A percentile compares a stretch with the other conserved stretches of the same genome.
Evolutionary conservation across 2,113 vertebrate genomes (phyloP).

Genomic region (Benitochromis conjunctus): DNA sequence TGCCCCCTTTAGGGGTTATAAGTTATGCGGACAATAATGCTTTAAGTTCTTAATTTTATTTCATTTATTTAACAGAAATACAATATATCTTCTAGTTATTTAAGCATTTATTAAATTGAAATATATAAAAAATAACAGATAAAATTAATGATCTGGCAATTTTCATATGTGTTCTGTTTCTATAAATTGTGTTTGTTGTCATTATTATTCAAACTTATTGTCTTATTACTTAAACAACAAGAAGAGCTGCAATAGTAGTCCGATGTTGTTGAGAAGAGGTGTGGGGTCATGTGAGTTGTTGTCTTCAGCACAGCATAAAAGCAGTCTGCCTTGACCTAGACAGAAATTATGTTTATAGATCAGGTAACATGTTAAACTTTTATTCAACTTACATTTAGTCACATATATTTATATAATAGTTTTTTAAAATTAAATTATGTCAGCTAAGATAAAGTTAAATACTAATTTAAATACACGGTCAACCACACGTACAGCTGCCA

Average conservation of each 20-base stretch:
- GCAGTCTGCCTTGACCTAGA: not conserved
- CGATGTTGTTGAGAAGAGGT: not conserved
- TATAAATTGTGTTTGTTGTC: not conserved
- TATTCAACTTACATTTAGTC: not conserved
- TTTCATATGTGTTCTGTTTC: not conserved
- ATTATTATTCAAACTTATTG: not conserved
- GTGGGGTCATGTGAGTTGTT: not conserved
- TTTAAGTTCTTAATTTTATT: not conserved
- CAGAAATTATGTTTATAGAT: not conserved
- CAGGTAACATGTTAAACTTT: not conserved
- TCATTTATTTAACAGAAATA: not conserved
- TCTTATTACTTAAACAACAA: not conserved
- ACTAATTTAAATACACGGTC: not conserved
- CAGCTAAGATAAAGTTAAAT: not conserved
- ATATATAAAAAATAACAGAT: not conserved
- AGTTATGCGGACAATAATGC: not conserved
- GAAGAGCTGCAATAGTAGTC: not conserved
- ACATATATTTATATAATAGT: not conserved
- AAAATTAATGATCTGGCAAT: not conserved
- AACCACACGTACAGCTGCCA: not conserved
- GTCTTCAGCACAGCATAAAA: not conserved
- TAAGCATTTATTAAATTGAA: not conserved
- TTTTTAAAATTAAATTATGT: fast-evolving
- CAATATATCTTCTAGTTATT: not conserved
- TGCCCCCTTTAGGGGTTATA: not conserved